These are phyloP conservation scores for Zaprionus vittiger DNA, from an alignment of 1,140 invertebrate species.

Conservation along the genomic window DNA sequence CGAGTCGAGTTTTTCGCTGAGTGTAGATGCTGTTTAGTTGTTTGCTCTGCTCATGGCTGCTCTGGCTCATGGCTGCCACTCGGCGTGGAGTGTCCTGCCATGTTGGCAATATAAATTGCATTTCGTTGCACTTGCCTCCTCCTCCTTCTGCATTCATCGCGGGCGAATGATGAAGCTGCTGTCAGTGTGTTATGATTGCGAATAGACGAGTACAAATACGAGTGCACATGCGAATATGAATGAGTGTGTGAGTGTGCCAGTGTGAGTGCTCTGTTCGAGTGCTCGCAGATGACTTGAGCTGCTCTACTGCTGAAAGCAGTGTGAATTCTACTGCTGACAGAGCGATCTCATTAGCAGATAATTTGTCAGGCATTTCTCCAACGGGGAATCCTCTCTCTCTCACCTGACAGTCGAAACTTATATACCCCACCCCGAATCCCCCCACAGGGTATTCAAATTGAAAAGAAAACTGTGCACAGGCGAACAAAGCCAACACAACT, in stretches of 20 bases:
- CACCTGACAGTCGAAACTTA: background rate
- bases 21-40: conserved; percentile 8
- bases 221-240: conserved; percentile 12
- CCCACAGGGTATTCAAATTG: conserved; percentile 25
- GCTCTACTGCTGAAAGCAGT: conserved; percentile 1
- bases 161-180: conserved; percentile 33
- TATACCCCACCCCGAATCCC: background rate
- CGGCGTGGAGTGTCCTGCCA: conserved; percentile 41
- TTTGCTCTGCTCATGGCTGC: conserved; percentile 41
- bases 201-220: conserved; percentile 50
- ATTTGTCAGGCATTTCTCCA: conserved; percentile 46
- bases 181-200: conserved; percentile 66
- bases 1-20: background rate
- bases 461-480: conserved; percentile 37
- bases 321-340: conserved; percentile 6
- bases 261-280: conserved; percentile 5
- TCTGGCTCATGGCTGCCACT: conserved; percentile 28
- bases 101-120: conserved; percentile 58
- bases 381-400: background rate
- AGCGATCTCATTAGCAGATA: conserved; percentile 70
- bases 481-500: conserved; percentile 52
- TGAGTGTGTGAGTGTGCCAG: conserved; percentile 3
- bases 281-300: conserved; percentile 13
- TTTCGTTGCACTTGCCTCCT: conserved; percentile 33
- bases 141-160: background rate